Base-by-base conservation (phyloP, 2,888 invertebrate species). In the Diarsia rubi region DNA sequence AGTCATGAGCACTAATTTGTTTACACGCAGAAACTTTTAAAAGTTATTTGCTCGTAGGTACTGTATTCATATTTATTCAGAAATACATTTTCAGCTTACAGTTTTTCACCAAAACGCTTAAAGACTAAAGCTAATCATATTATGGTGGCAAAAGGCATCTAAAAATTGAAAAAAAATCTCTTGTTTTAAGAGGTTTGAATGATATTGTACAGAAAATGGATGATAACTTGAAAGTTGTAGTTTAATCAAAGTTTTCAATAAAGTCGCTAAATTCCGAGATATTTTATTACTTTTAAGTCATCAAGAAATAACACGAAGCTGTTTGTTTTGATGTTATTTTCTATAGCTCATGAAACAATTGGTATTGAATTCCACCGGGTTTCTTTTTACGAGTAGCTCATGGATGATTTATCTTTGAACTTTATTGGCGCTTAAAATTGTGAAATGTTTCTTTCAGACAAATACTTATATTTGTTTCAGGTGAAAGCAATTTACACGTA, bases 291-390 rank as follows among this genome's bases (percentile, higher is more conserved):
- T 68, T 19, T 54, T 37, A 37, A 19, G 65, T 68, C 14, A 42
- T n/a, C 24, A 52, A 47, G n/a, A 44, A n/a, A 21, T 16, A 54
- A 24, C 5, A 31, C 1, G 9, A 37, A 5, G 14, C 16, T 44
- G 14, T 45, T 52, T 78, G 24, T 59, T 14, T 31, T 45, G 5
- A n/a, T 47, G 0, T 75, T 47, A n/a, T 45, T 31, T n/a, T 47
- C 64, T 27, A 4, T 9, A 42, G n/a, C 8, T 14, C 14, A 16
- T 62, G 27, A 19, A 75, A 9, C 27, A 24, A n/a, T 57, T 57
- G 27, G 42, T 76, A 67, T 44, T 42, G 54, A 65, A 66, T 74
- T 45, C 44, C 21, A 74, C 52, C 14, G 19, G n/a, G 2, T 11
- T 52, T 9, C 12, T 63, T n/a, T n/a, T 37, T 37, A n/a, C n/a